Evolutionary conservation across 2,113 vertebrate genomes (phyloP), one percentile per base, ranked within the genome.

Genomic region (Formicarius rufipectus): DNA sequence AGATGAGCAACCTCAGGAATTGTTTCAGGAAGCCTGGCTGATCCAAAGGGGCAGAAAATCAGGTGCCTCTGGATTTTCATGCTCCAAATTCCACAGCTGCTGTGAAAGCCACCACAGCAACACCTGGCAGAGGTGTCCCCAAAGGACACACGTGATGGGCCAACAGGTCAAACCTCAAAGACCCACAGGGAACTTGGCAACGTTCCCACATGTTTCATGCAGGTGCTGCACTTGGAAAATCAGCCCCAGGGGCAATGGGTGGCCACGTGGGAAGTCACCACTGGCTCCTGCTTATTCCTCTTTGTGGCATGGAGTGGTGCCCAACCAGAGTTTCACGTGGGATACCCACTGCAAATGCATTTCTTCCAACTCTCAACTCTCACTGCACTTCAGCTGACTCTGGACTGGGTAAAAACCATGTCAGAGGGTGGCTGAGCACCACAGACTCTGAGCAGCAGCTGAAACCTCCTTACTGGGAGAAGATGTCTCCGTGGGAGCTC

Each of bases 401-500:
- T 10, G 8, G 17, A 24, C 25, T 10, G 37, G 30, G 10, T 18
- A 28, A 52, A 22, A 77, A 25, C 21, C 12, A 7, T 0, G 2
- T 10, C 75, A 37, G 25, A 71, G 2, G 0, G 2, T 25, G 22
- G 21, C 35, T 0, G 3, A 81, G 39, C 53, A 42, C 9, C 47
- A 52, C 63, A 37, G 55, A 58, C 39, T 17, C 20, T 74, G 39
- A 66, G 20, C 62, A 68, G 55, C 59, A 87, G 66, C 50, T 42
- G n/a, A 73, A 89, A 35, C 2, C 40, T 75, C 94, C 98, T 97
- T 93, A 99, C 99, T 99, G 99, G 78, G 99, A 99, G 97, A 99
- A 99, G 97, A 99, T 99, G 92, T 99, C 99, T 67, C 98, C 99
- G 56, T 99, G 99, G 86, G 99, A 99, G 96, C 99, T 98, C 88